Conservation (phyloP, 1,140 invertebrate genomes). For the Sinonovacula constricta region DNA sequence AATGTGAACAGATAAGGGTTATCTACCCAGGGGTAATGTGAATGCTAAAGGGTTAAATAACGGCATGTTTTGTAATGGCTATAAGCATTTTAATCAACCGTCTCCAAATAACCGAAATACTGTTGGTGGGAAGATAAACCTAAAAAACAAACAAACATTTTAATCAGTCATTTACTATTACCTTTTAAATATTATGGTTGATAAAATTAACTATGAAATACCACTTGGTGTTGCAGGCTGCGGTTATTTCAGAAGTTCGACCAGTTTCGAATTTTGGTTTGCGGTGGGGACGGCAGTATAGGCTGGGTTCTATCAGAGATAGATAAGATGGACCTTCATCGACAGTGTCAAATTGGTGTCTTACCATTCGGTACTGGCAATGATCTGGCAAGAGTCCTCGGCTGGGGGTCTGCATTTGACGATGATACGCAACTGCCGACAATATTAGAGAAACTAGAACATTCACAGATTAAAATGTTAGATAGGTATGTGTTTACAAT, state of each 20-base stretch:
- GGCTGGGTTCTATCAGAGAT: conserved; percentile 98
- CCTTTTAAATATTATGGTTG: too few relatives aligned
- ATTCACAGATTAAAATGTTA: conserved; percentile 96
- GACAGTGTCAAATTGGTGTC: conserved; percentile 81
- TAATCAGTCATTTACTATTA: too few relatives aligned
- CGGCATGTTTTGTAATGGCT: too few relatives aligned
- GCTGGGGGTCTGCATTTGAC: conserved; percentile 97
- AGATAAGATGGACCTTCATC: conserved; percentile 84
- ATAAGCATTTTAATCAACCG: too few relatives aligned
- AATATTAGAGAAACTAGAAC: conserved; percentile 94
- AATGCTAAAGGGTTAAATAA: too few relatives aligned
- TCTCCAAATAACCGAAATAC: too few relatives aligned
- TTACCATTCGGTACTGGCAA: conserved; percentile 97
- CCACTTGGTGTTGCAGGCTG: conserved; percentile 80
- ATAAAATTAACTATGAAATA: too few relatives aligned
- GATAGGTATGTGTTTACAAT: conserved; percentile 84
- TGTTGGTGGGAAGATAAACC: too few relatives aligned
- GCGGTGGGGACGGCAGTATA: conserved; percentile 97
- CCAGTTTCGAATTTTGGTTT: conserved; percentile 95
- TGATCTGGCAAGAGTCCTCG: conserved; percentile 94
- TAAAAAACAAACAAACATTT: too few relatives aligned
- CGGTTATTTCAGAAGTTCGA: conserved; percentile 96
- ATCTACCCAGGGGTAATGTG: too few relatives aligned
- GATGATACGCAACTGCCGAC: conserved; percentile 95
- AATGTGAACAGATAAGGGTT: too few relatives aligned